A percentile compares a stretch with the other conserved stretches of the same genome.
Conservation (phyloP, 1,140 invertebrate species). For the Bombus sibiricus region DNA sequence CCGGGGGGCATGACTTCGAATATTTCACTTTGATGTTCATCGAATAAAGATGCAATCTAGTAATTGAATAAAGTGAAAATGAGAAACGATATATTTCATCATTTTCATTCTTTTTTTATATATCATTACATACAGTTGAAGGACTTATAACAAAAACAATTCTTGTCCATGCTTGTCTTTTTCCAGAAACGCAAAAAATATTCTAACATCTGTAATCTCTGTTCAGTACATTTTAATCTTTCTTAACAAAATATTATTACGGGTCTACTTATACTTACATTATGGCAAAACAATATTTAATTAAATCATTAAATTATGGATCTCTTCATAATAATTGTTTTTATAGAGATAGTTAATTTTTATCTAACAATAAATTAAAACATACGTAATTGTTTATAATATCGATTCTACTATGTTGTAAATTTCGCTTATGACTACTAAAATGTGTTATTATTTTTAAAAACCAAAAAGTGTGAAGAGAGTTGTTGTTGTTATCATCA, state of each 20-base stretch:
- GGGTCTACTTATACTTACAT: background rate
- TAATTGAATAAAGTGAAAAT: conserved; percentile 23
- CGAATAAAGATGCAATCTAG: conserved; percentile 73
- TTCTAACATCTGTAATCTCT: background rate
- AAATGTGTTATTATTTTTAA: background rate
- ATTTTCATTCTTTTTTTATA: background rate
- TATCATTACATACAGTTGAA: background rate
- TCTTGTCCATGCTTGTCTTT: background rate
- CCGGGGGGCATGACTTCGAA: conserved; percentile 70
- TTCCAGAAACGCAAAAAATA: background rate
- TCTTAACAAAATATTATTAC: background rate
- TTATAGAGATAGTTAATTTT: too few species aligned
- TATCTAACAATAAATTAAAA: too few species aligned
- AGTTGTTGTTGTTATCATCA: too few species aligned
- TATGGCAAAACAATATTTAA: background rate
- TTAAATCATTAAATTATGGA: too few species aligned
- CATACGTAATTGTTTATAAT: background rate
- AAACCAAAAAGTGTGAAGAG: background rate
- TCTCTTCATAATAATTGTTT: too few species aligned
- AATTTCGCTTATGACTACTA: background rate
- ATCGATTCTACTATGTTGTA: background rate
- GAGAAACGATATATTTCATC: conserved; percentile 41
- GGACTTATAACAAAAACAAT: background rate
- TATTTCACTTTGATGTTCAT: conserved; percentile 75
- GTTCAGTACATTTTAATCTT: background rate